Evolutionary conservation across 2,113 vertebrate genomes (phyloP).

Genomic region (Nerophis lumbriciformis): DNA sequence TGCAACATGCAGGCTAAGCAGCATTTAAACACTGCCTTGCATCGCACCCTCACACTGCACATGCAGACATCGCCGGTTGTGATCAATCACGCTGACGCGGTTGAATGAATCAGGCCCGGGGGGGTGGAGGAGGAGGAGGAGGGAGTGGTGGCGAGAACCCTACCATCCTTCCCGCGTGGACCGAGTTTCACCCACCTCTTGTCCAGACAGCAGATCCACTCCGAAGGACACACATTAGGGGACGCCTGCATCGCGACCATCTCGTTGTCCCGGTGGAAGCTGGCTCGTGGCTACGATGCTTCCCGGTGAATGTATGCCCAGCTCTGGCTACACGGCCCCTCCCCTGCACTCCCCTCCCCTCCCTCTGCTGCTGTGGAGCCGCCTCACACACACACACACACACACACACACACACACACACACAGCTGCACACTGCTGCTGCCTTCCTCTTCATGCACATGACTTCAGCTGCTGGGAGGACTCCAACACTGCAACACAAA

Average conservation of each 20-base stretch:
- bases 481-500: constrained; percentile 6
- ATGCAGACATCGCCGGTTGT: constrained; percentile 48
- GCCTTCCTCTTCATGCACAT: constrained; percentile 33
- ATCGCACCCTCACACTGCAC: neutral
- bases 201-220: constrained; percentile 94
- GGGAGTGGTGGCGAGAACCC: neutral
- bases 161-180: neutral
- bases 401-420: constrained; percentile 3
- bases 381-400: constrained; percentile 13
- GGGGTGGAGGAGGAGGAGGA: neutral
- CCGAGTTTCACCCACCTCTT: constrained; percentile 80
- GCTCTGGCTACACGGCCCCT: constrained; percentile 21
- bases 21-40: neutral
- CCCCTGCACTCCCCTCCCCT: constrained; percentile 40
- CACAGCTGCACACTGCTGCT: constrained; percentile 20
- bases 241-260: constrained; percentile 89
- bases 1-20: neutral
- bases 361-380: constrained; percentile 28
- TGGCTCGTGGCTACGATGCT: constrained; percentile 32
- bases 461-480: constrained; percentile 11
- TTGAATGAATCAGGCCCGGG: constrained; percentile 36
- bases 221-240: constrained; percentile 79
- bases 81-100: constrained; percentile 43
- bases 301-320: constrained; percentile 53
- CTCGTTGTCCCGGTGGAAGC: constrained; percentile 44